Base-by-base conservation (phyloP, 2,797 vertebrate species). In the Brachymystax lenok region DNA sequence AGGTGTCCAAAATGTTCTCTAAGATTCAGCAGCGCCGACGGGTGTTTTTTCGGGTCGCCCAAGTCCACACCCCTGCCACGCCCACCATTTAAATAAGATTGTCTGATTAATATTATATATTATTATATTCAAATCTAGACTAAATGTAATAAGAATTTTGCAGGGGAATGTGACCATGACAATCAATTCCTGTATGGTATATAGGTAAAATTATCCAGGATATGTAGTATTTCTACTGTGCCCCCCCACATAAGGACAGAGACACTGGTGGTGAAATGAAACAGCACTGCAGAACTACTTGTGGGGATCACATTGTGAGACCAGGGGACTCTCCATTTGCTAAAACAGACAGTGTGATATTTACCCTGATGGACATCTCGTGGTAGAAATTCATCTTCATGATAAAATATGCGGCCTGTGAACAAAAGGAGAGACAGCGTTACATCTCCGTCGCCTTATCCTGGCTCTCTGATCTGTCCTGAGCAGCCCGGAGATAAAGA, bases 331-430 rank as follows among this genome's bases (percentile, higher is more conserved):
- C 85, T 95, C 95, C 92, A 96, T 96, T 96, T 95, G 93, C 95
- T 95, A 97, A 96, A 94, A 95, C 95, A 92, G 94, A 90, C 94
- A 95, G 84, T 85, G 94, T 95, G 95, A 96, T 98, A 97, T 98
- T 99, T 98, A 99, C 98, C 97, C 95, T 98, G 97, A 98, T 96
- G 94, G 96, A 97, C 96, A 97, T 98, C 94, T 94, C 94, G 92
- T 97, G 93, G 95, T 98, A 98, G 96, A 97, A 95, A 96, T 98
- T 95, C 95, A 97, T 96, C 97, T 97, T 98, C 97, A 96, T 97
- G 96, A 95, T 94, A 96, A 96, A 96, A 97, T 96, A 96, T 91
- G 95, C 96, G 92, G 91, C 93, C 98, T 99, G 97, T 91, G 94
- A 96, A 96, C 93, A 94, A 94, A 97, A 90, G 87, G 74, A 91